phyloP scores from a whole-genome alignment of 1,140 invertebrate species.

The Drosophila murphyi region DNA sequence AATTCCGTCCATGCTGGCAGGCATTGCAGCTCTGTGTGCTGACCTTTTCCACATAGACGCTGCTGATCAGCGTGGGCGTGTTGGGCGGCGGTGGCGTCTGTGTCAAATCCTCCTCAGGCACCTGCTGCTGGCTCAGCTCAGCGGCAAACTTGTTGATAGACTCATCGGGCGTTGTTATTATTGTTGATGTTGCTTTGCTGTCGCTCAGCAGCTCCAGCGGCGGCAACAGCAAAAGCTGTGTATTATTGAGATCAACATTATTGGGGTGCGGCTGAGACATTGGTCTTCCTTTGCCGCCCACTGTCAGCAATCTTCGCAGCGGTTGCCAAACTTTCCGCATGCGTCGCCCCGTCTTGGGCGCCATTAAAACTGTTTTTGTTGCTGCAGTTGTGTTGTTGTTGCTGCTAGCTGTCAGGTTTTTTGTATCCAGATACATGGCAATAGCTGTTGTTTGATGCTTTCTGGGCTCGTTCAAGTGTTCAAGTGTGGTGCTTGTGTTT shows the following conservation, averaged over 20 bases:
- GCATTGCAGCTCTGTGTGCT: conserved; percentile 58
- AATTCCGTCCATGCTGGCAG: conserved; percentile 78
- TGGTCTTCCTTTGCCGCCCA: conserved; percentile 62
- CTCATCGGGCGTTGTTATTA: conserved; percentile 39
- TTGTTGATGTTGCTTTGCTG: conserved; percentile 34
- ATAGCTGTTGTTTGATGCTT: conserved; percentile 20
- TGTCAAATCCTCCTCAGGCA: conserved; percentile 39
- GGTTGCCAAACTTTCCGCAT: conserved; percentile 79
- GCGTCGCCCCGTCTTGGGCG: conserved; percentile 42
- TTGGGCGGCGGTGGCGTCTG: conserved; percentile 65
- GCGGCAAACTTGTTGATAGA: conserved; percentile 51
- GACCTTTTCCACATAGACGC: conserved; percentile 71
- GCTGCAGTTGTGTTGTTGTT: conserved; percentile 34
- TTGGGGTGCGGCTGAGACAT: conserved; percentile 70
- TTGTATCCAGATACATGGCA: conserved; percentile 81
- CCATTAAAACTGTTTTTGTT: conserved; percentile 20
- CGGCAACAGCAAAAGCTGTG: conserved; percentile 40
- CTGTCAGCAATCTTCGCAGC: conserved; percentile 64
- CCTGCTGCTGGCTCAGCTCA: conserved; percentile 33
- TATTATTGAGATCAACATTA: conserved; percentile 81
- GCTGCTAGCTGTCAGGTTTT: conserved; percentile 63
- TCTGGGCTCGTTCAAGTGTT: conserved; percentile 24
- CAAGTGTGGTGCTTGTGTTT: conserved; percentile 36
- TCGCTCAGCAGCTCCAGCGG: conserved; percentile 33
- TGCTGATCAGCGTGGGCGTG: conserved; percentile 72